A percentile compares a stretch with the other conserved stretches of the same genome.
Conservation (phyloP, 2,888 invertebrate species). For the Chrysodeixis includens region DNA sequence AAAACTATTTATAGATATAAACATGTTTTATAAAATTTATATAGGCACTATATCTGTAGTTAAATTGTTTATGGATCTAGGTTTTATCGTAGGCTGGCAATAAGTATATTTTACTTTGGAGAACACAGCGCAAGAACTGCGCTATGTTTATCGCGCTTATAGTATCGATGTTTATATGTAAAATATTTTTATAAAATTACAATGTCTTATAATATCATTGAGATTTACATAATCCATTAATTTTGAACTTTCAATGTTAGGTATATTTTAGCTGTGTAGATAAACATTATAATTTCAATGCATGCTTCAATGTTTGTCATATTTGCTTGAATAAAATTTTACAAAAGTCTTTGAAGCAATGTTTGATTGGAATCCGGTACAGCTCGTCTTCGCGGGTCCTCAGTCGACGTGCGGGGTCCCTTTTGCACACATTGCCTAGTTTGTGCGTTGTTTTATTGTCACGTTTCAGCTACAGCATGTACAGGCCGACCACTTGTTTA, state of each 20-base stretch:
- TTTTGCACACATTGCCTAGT: constrained; percentile 86
- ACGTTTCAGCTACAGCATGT: constrained; percentile 73
- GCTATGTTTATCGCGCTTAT: constrained; percentile 53
- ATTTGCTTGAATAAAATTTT: constrained; percentile 85
- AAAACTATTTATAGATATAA: constrained; percentile 71
- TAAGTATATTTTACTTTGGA: constrained; percentile 57
- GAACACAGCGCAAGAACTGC: constrained; percentile 37
- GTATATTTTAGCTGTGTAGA: constrained; percentile 71
- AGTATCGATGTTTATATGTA: constrained; percentile 69
- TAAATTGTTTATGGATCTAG: constrained; percentile 56
- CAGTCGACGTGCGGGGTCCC: constrained; percentile 63
- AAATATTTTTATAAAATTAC: constrained; percentile 68
- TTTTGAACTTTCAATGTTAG: constrained; percentile 59
- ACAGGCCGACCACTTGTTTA: constrained; percentile 15
- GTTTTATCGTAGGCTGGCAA: constrained; percentile 58
- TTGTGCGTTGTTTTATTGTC: constrained; percentile 73
- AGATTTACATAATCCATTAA: constrained; percentile 57
- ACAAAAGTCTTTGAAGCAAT: constrained; percentile 69
- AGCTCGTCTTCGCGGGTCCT: constrained; percentile 48
- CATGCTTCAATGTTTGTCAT: constrained; percentile 85
- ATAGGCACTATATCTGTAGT: constrained; percentile 62
- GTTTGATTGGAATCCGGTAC: constrained; percentile 61
- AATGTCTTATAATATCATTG: constrained; percentile 58
- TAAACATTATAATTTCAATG: constrained; percentile 76
- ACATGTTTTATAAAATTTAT: constrained; percentile 65